These are phyloP conservation scores for Polymixis lichenea DNA, from an alignment of 2,888 invertebrate species.

Conservation along the genomic window DNA sequence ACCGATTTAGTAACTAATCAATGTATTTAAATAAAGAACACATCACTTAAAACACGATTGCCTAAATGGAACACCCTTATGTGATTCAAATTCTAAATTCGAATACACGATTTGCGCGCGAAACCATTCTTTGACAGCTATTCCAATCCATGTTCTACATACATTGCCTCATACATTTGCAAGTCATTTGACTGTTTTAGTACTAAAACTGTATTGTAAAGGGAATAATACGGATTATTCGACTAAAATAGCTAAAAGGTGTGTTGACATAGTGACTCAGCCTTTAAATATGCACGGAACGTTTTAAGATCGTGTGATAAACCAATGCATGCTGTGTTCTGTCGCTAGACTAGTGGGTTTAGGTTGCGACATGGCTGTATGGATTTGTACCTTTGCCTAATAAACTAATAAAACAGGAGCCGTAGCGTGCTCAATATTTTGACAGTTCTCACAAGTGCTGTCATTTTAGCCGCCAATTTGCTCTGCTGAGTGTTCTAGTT, in stretches of 20 bases:
- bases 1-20: conserved; percentile 11
- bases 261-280: conserved; percentile 65
- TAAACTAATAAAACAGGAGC: conserved; percentile 14
- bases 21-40: conserved; percentile 29
- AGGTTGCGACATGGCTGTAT: conserved; percentile 55
- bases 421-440: neutral
- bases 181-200: conserved; percentile 19
- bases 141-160: conserved; percentile 12
- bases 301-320: conserved; percentile 59
- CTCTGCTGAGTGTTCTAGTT: no score
- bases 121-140: conserved; percentile 17
- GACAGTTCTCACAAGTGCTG: neutral
- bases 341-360: conserved; percentile 20
- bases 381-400: conserved; percentile 35
- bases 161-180: conserved; percentile 39
- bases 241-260: conserved; percentile 36
- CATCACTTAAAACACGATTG: conserved; percentile 24
- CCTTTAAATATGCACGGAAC: conserved; percentile 57
- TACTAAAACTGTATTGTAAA: conserved; percentile 31
- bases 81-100: conserved; percentile 54
- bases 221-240: conserved; percentile 21
- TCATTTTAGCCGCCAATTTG: neutral
- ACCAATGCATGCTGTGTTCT: conserved; percentile 41
- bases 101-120: conserved; percentile 46
- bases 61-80: conserved; percentile 25